These are phyloP conservation scores for Agrotis segetum DNA, from an alignment of 2,888 invertebrate genomes.

Conservation along the genomic window DNA sequence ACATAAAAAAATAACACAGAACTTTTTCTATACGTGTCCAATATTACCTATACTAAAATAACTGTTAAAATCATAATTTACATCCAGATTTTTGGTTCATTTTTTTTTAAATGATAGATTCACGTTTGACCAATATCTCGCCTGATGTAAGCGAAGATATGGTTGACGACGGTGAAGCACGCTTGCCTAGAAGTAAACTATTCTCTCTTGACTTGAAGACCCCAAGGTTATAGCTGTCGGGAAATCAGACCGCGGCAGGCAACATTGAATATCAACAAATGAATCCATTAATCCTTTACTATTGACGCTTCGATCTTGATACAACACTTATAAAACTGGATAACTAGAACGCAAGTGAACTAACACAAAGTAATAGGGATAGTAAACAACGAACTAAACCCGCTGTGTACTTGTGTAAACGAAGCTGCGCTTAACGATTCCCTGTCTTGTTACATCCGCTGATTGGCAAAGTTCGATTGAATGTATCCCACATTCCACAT, in stretches of 20 bases:
- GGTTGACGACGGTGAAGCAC: too few relatives aligned
- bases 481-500: conserved; percentile 58
- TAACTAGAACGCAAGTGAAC: conserved; percentile 38
- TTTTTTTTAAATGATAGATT: too few relatives aligned
- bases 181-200: too few relatives aligned
- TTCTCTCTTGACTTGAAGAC: too few relatives aligned
- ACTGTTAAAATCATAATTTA: too few relatives aligned
- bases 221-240: too few relatives aligned
- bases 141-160: too few relatives aligned
- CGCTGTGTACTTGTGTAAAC: conserved; percentile 57
- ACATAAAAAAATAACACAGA: conserved; percentile 1
- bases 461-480: conserved; percentile 76
- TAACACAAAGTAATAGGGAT: conserved; percentile 33
- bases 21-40: neutral
- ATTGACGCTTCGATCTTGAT: neutral
- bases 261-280: too few relatives aligned
- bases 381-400: conserved; percentile 47
- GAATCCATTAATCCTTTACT: neutral
- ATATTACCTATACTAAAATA: neutral
- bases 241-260: too few relatives aligned
- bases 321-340: neutral
- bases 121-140: too few relatives aligned
- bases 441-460: conserved; percentile 66
- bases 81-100: too few relatives aligned
- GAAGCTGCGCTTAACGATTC: conserved; percentile 66